Evolutionary conservation across 2,888 invertebrate species (phyloP), one percentile per base, ranked within the genome.

Genomic region (Polylopha cassiicola): DNA sequence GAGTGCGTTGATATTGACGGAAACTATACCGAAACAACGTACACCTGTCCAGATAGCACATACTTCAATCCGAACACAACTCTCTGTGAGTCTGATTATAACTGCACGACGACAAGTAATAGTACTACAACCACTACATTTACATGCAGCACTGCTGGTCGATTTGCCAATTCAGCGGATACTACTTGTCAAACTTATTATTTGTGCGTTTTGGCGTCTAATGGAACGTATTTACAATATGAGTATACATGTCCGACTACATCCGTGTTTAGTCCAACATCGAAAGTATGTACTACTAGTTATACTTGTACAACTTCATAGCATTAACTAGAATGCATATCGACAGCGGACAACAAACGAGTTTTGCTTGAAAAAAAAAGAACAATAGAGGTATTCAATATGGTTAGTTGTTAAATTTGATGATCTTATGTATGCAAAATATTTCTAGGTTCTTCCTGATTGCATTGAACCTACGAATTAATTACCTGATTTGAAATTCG

Each of bases 51-150:
- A 0, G 46, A 34, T 20, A 46, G 37, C 14, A 74, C 81, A 0
- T 73, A 44, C 18, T 86, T 55, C 47, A 47, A 84, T 42, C 82
- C 79, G 0, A 59, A 49, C 10, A 73, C 73, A 1, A 78, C 80
- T 26, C 36, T 65, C 0, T 86, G 86, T 33, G 81, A 79, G 4
- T 22, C 61, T 1, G 46, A 55, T 33, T 84, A 77, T 37, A 65
- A 47, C 9, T 80, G 81, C 18, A 57, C 70, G 0, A 39, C 38
- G 3, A 43, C 26, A 9, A 8, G 21, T 9, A 41, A 44, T 1
- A 18, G 43, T 4, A 44, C 50, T 1, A 41, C 39, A 1, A 45
- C 44, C 4, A 39, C 46, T 0, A 28, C 64, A 0, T 76, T 77
- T 39, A 55, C 59, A 1, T 87, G 87, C 46, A 52, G 66, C 0